phyloP scores from a whole-genome alignment of 2,888 invertebrate genomes.

The Myopa testacea region DNA sequence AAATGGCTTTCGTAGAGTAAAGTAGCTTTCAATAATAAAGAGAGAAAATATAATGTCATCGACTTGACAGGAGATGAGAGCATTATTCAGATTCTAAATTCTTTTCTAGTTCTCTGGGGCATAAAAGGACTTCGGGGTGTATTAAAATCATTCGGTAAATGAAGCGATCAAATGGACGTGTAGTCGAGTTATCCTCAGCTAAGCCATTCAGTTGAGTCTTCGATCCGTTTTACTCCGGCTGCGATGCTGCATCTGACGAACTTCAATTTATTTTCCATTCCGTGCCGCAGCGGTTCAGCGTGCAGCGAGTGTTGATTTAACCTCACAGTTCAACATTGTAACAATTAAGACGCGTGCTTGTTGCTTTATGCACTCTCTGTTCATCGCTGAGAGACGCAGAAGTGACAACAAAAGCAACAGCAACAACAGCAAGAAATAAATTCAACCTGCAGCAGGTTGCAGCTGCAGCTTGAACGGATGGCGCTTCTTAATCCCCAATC shows the following conservation, averaged over 20 bases:
- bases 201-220: background rate
- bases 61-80: no score
- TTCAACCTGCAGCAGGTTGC: conserved; percentile 6
- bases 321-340: conserved; percentile 65
- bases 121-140: no score
- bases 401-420: background rate
- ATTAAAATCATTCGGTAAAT: no score
- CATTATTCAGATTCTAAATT: no score
- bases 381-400: conserved; percentile 1
- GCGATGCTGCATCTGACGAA: background rate
- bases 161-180: background rate
- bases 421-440: conserved; percentile 8
- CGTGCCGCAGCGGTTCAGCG: background rate
- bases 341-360: conserved; percentile 66
- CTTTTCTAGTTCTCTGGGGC: no score
- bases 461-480: conserved; percentile 22
- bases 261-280: background rate
- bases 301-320: conserved; percentile 45
- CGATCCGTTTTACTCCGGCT: background rate
- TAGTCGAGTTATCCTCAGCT: background rate
- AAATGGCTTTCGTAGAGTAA: no score
- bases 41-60: no score
- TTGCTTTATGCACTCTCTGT: conserved; percentile 47
- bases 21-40: no score
- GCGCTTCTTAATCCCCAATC: conserved; percentile 32